Evolutionary conservation across 2,113 vertebrate species (phyloP), one percentile per base, ranked within the genome.

Genomic region (Nestor notabilis): DNA sequence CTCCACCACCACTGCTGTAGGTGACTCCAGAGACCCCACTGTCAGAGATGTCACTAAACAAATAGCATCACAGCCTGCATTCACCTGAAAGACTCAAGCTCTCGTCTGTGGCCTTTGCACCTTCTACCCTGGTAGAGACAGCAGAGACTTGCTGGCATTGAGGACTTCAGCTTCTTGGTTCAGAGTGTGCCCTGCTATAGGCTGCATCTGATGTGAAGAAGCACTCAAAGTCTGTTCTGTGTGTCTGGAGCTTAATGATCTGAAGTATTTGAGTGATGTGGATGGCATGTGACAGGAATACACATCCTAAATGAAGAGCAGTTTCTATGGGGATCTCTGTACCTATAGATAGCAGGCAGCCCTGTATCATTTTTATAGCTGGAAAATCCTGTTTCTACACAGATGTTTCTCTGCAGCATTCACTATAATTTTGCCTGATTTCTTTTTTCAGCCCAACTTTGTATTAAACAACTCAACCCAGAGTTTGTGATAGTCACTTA

Each of bases 391-490:
- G 2, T 33, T 89, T 79, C 46, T 87, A 28, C 35, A 17, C 47
- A 31, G n/a, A 20, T 35, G 31, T 58, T 68, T 72, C 35, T 65
- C n/a, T 60, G 11, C 25, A 83, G 58, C 33, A 17, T 50, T 69
- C 25, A 58, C 50, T 78, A 5, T 78, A 18, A 55, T 85, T 90
- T 90, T 83, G 52, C 44, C 47, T 50, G 4, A 0, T 79, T 83
- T 92, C 28, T 76, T 72, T 91, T 86, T 68, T 49, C 37, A 82
- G 66, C 61, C 23, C 15, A 74, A 5, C 21, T 55, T 33, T 41
- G 17, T 52, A 63, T 20, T 55, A 47, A 28, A 41, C 10, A 0
- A 9, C 75, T 71, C 2, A 4, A 14, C 35, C 5, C 1, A 0
- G 44, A 61, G 58, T 39, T 83, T 89, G 39, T 41, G 41, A 3